Evolutionary conservation across 1,140 invertebrate species (phyloP).

Genomic region (Paraescarpia echinospica): DNA sequence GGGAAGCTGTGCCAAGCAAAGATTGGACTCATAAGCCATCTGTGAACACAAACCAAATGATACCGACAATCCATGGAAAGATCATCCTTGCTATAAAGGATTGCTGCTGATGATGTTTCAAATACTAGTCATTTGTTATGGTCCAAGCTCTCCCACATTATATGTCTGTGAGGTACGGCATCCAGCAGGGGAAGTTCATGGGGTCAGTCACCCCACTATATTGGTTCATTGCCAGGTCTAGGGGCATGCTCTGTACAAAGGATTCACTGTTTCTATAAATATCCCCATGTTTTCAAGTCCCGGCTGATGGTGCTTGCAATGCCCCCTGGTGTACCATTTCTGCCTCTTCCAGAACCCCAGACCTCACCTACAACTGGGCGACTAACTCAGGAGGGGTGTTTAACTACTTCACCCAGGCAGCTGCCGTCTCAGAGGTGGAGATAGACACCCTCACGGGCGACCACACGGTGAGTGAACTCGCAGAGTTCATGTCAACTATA

Average conservation of each 20-base stretch:
- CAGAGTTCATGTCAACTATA: neutral
- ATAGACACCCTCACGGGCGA: conserved; percentile 63
- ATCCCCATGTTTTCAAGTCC: neutral
- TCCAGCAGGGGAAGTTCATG: neutral
- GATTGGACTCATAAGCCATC: too few species aligned
- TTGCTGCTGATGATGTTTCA: neutral
- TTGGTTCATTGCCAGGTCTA: neutral
- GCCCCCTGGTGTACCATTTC: neutral
- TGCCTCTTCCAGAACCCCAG: conserved; percentile 64
- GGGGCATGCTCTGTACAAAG: too few species aligned
- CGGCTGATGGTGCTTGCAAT: neutral
- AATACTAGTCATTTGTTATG: neutral
- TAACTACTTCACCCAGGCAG: conserved; percentile 49
- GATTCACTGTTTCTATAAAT: too few species aligned
- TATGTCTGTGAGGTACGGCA: neutral
- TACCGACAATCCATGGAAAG: too few species aligned
- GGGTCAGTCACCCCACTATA: neutral
- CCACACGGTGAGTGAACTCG: conserved; percentile 49
- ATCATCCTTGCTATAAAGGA: too few species aligned
- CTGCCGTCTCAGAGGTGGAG: conserved; percentile 59
- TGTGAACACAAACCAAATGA: too few species aligned
- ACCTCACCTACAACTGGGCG: conserved; percentile 74
- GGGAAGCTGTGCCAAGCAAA: too few species aligned
- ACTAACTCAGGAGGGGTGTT: conserved; percentile 37
- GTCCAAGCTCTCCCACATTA: neutral